Base-by-base conservation (phyloP, 2,113 vertebrate genomes). In the Seriola dumerili region DNA sequence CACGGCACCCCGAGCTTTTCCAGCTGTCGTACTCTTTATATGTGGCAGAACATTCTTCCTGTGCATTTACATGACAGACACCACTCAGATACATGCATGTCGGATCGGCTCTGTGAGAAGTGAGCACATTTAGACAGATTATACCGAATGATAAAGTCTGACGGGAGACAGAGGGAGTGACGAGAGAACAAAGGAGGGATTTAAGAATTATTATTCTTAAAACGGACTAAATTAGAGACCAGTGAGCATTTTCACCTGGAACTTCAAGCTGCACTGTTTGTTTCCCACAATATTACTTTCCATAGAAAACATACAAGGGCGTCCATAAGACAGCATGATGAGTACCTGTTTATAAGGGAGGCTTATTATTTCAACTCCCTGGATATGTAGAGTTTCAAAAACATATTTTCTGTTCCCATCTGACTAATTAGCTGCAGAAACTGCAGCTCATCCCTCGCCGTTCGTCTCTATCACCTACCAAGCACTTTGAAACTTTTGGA, bases 1-100 rank as follows among this genome's bases (percentile, higher is more conserved):
- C 55, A 85, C 72, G 69, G 55, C 84, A 83, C 48, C 70, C 25
- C 16, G 25, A 19, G 75, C 80, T 76, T 83, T 78, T 89, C 80
- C 93, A 93, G 90, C 85, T 93, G 90, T 89, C 82, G 65, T 50
- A 40, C 64, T 25, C 75, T 80, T 70, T 38, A 65, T 72, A 65
- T 48, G 40, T 38, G 75, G 64, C 50, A 7, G 21, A 73, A 57
- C 54, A 80, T 69, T 86, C 65, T 64, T 87, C 8, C 63, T 68
- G 67, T 59, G 66, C 40, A 38, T 85, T 80, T 38, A 68, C 29
- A 74, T 32, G 42, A 76, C 68, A 38, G 54, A 54, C 50, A 44
- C 1, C n/a, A 46, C 57, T 54, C 50, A n/a, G n/a, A 66, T 69
- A 19, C 25, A 36, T 57, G 14, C 9, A 0, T 9, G 52, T 68